Conservation (phyloP, 2,797 vertebrate species). For the Limnodromus scolopaceus region DNA sequence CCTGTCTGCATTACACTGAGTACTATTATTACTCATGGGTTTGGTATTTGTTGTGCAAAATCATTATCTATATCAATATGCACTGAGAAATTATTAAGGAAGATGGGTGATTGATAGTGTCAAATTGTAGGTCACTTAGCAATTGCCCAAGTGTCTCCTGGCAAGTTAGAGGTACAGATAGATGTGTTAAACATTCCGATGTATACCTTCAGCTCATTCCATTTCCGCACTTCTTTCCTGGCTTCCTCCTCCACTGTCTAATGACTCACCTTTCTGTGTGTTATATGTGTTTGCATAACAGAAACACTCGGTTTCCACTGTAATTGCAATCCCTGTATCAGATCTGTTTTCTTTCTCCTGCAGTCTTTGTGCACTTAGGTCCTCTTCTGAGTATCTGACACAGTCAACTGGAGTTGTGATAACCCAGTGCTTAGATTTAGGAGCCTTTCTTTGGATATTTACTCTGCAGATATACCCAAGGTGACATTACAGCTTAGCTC, state of each 20-base stretch:
- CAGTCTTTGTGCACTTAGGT: neutral
- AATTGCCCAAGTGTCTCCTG: neutral
- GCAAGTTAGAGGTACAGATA: neutral
- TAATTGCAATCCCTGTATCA: neutral
- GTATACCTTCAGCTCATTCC: neutral
- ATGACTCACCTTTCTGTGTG: constrained; percentile 58
- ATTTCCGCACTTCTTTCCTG: neutral
- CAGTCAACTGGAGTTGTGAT: neutral
- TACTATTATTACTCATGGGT: neutral
- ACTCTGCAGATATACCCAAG: neutral
- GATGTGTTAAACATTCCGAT: neutral
- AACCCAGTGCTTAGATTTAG: neutral
- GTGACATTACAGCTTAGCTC: neutral
- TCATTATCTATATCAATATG: neutral
- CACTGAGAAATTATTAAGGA: neutral
- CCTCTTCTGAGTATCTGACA: neutral
- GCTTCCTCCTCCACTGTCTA: constrained; percentile 11
- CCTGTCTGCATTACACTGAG: neutral
- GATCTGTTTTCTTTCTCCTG: constrained; percentile 1
- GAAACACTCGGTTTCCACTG: neutral
- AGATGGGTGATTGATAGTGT: constrained; percentile 6
- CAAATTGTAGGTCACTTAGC: neutral
- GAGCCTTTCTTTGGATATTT: neutral
- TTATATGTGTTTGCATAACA: constrained; percentile 28
- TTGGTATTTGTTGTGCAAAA: constrained; percentile 52